A percentile compares a stretch with the other conserved stretches of the same genome.
Conservation (phyloP, 2,797 vertebrate species). For the Rousettus madagascariensis region DNA sequence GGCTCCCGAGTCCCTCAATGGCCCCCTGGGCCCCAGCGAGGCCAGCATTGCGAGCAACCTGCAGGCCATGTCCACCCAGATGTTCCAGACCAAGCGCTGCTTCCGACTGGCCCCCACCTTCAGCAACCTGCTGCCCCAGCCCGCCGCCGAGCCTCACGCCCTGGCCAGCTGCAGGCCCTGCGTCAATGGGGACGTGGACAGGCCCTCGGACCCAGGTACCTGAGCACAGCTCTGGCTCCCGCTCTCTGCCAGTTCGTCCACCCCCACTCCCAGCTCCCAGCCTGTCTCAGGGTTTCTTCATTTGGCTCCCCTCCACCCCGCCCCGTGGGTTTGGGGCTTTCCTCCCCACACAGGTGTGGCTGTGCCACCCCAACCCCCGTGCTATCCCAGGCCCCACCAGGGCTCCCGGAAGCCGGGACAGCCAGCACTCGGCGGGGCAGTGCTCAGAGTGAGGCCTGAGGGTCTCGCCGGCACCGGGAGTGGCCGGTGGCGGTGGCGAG, state of each 20-base stretch:
- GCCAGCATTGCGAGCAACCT: constrained; percentile 97
- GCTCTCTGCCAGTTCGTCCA: no score
- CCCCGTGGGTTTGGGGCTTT: neutral
- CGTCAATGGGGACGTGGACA: constrained; percentile 83
- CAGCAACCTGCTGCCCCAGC: constrained; percentile 93
- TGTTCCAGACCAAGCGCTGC: constrained; percentile 97
- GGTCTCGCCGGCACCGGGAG: no score
- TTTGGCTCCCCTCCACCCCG: neutral
- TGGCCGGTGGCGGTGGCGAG: no score
- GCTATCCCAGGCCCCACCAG: neutral
- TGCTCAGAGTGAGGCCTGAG: neutral
- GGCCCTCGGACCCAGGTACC: constrained; percentile 82
- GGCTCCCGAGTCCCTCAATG: constrained; percentile 81
- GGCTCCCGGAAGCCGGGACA: neutral
- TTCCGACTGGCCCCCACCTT: constrained; percentile 97
- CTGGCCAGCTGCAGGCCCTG: constrained; percentile 78
- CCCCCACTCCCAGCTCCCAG: neutral
- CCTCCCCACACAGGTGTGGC: neutral
- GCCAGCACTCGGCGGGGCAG: neutral
- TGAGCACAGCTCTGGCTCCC: neutral
- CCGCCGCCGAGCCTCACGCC: constrained; percentile 75
- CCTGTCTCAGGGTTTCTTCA: neutral
- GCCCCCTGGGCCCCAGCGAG: constrained; percentile 83
- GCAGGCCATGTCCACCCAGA: constrained; percentile 97
- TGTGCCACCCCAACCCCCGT: no score